A percentile compares a stretch with the other conserved stretches of the same genome.
phyloP scores from a whole-genome alignment of 2,888 invertebrate species.

The Latheticus oryzae region DNA sequence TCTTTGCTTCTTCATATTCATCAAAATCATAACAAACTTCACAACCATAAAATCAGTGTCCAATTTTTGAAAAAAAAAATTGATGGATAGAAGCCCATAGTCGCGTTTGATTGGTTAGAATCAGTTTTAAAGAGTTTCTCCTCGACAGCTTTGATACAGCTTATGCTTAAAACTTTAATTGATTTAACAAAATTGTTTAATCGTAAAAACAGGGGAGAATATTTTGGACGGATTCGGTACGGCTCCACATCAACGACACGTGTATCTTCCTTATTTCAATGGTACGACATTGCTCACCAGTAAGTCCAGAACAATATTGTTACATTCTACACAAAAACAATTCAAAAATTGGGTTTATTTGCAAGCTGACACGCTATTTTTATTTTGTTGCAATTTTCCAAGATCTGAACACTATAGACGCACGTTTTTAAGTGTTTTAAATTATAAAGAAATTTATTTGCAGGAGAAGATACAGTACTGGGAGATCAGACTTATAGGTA shows the following conservation, averaged over 20 bases:
- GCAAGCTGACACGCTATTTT: conserved; percentile 48
- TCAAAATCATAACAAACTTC: no score
- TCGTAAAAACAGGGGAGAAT: conserved; percentile 61
- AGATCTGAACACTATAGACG: conserved; percentile 23
- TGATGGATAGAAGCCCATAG: conserved; percentile 15
- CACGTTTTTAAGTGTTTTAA: no score
- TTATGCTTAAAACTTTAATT: conserved; percentile 23
- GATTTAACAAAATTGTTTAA: conserved; percentile 37
- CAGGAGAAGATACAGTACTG: conserved; percentile 91
- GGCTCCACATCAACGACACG: conserved; percentile 80
- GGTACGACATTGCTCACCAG: conserved; percentile 82
- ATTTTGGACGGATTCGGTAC: conserved; percentile 73
- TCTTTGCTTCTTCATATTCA: conserved; percentile 27
- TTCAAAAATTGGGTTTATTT: conserved; percentile 43
- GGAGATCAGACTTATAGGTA: conserved; percentile 93
- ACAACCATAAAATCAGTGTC: no score
- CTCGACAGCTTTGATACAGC: conserved; percentile 24
- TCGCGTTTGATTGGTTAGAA: no score
- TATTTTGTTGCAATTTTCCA: conserved; percentile 1
- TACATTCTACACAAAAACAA: conserved; percentile 34
- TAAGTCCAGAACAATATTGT: conserved; percentile 69
- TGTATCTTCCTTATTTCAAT: conserved; percentile 87
- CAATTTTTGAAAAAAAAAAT: conserved; percentile 19
- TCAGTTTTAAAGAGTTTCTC: conserved; percentile 7
- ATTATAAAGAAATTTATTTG: conserved; percentile 43